Conservation (phyloP, 1,140 invertebrate genomes). For the Orussus abietinus region DNA sequence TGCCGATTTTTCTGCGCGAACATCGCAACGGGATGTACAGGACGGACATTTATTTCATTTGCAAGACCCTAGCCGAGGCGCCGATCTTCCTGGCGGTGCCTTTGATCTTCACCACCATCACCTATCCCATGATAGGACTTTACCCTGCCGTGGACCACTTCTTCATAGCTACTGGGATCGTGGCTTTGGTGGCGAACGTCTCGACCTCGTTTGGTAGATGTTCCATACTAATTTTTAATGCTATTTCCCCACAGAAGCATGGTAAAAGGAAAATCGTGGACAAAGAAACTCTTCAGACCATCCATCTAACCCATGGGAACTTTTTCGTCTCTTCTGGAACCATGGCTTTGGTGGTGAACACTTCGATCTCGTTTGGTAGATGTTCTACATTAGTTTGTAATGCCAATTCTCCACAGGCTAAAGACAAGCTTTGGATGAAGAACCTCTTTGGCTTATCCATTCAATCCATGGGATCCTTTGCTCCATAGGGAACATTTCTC, state of each 20-base stretch:
- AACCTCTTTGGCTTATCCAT: too few species aligned
- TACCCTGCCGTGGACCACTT: constrained; percentile 70
- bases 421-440: too few species aligned
- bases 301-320: too few species aligned
- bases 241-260: too few species aligned
- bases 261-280: too few species aligned
- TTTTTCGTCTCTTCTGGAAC: constrained; percentile 75
- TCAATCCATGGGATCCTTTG: too few species aligned
- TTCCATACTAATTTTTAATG: too few species aligned
- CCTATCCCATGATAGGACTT: constrained; percentile 85
- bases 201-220: constrained; percentile 85
- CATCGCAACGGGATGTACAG: constrained; percentile 90
- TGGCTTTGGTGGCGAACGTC: constrained; percentile 83
- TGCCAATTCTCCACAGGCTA: too few species aligned
- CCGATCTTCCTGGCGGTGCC: constrained; percentile 80
- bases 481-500: too few species aligned
- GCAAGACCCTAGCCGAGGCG: constrained; percentile 85
- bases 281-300: too few species aligned
- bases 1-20: constrained; percentile 89
- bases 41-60: constrained; percentile 88
- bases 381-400: too few species aligned
- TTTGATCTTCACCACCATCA: constrained; percentile 76
- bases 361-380: constrained; percentile 87
- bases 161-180: constrained; percentile 68
- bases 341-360: constrained; percentile 81